Conservation (phyloP, 2,113 vertebrate species). For the Macquaria australasica region DNA sequence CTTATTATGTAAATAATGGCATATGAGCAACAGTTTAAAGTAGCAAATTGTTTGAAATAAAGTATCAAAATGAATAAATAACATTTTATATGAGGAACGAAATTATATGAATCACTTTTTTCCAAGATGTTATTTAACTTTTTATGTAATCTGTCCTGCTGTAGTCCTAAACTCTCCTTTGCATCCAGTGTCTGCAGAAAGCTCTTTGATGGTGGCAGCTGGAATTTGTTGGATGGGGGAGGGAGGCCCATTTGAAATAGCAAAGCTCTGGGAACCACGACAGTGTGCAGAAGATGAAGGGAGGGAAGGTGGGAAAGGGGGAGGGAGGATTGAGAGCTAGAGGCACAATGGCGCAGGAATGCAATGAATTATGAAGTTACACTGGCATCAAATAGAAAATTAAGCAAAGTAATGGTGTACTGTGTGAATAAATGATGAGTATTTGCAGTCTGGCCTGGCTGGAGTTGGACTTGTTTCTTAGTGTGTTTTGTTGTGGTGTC, state of each 20-base stretch:
- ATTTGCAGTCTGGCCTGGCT: slow-evolving; percentile 6
- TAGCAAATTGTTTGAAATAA: neutral
- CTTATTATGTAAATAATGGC: neutral
- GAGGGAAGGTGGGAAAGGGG: slow-evolving; percentile 38
- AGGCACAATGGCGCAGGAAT: slow-evolving; percentile 47
- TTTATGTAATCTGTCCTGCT: slow-evolving; percentile 18
- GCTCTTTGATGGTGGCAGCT: slow-evolving; percentile 72
- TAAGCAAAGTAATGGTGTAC: slow-evolving; percentile 31
- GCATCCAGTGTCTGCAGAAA: slow-evolving; percentile 53
- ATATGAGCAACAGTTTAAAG: neutral
- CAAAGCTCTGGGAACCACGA: slow-evolving; percentile 70
- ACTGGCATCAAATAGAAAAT: slow-evolving; percentile 37
- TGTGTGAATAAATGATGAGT: slow-evolving; percentile 28
- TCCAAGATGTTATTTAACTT: neutral
- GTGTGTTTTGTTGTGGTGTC: slow-evolving; percentile 5
- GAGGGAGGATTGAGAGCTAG: neutral
- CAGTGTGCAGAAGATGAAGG: slow-evolving; percentile 62
- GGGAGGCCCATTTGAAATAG: slow-evolving; percentile 65
- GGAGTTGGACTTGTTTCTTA: slow-evolving; percentile 2
- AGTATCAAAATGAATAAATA: neutral
- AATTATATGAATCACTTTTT: neutral
- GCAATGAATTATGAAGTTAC: slow-evolving; percentile 50
- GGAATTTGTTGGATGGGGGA: slow-evolving; percentile 72
- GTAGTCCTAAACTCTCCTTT: slow-evolving; percentile 20
- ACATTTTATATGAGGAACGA: neutral